A percentile compares a stretch with the other conserved stretches of the same genome.
These are phyloP conservation scores for Ligdia adustata DNA, from an alignment of 2,888 invertebrate species.

Conservation along the genomic window DNA sequence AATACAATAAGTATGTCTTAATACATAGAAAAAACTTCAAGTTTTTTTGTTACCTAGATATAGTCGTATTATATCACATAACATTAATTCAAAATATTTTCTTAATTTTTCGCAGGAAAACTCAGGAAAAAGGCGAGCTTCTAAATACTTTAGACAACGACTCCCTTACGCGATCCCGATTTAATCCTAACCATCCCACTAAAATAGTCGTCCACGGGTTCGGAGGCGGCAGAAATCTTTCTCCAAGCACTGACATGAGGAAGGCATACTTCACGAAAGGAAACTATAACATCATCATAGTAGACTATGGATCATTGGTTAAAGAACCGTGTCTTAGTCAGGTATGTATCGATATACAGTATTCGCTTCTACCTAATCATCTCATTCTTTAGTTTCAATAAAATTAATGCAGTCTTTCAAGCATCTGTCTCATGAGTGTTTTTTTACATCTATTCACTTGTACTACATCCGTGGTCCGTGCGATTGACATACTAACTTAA, in stretches of 20 bases:
- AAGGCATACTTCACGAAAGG: slow-evolving; percentile 92
- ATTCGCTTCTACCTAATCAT: no score
- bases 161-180: slow-evolving; percentile 89
- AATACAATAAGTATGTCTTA: no score
- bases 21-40: no score
- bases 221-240: slow-evolving; percentile 91
- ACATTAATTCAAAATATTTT: not conserved
- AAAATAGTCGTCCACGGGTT: slow-evolving; percentile 97
- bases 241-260: slow-evolving; percentile 93
- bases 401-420: no score
- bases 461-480: no score
- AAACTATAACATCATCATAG: slow-evolving; percentile 93
- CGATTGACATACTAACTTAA: no score
- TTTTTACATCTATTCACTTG: no score
- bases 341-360: no score
- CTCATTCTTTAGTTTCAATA: no score
- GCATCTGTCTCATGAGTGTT: no score
- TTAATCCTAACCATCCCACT: slow-evolving; percentile 90
- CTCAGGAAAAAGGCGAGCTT: slow-evolving; percentile 89
- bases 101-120: slow-evolving; percentile 80
- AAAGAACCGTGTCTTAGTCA: slow-evolving; percentile 93
- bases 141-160: slow-evolving; percentile 88
- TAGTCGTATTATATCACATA: no score
- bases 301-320: slow-evolving; percentile 92
- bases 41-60: no score